Percentiles rank a stretch among this genome's conserved stretches.
Evolutionary conservation across 2,797 vertebrate genomes (phyloP).

Genomic region (Acanthopagrus latus): DNA sequence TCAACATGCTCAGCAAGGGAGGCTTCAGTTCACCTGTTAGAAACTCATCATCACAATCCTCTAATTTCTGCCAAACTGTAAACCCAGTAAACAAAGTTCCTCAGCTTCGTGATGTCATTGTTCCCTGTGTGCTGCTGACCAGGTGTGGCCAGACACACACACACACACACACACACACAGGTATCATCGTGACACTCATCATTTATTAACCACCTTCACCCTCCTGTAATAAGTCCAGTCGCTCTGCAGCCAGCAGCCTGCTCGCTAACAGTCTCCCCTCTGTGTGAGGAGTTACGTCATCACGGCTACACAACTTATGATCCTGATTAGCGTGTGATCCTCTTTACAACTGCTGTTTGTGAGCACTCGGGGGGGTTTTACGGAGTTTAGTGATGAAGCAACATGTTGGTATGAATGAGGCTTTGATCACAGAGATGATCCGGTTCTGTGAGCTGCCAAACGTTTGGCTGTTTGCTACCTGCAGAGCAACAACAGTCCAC

Average conservation of each 20-base stretch:
- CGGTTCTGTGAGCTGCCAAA: slow-evolving; percentile 17
- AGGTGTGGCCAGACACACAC: slow-evolving; percentile 53
- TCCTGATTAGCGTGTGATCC: slow-evolving; percentile 53
- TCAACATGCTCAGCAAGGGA: neutral
- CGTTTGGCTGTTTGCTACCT: slow-evolving; percentile 3
- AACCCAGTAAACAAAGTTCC: too few relatives aligned
- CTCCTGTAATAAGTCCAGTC: slow-evolving; percentile 36
- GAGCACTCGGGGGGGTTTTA: neutral
- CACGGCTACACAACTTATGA: slow-evolving; percentile 37
- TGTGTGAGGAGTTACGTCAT: slow-evolving; percentile 26
- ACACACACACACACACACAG: slow-evolving; percentile 19
- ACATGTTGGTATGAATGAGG: slow-evolving; percentile 29
- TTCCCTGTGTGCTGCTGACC: slow-evolving; percentile 40
- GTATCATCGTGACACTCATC: slow-evolving; percentile 69
- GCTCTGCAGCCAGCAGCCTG: neutral
- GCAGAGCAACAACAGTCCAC: too few relatives aligned
- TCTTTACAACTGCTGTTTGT: slow-evolving; percentile 36
- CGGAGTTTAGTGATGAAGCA: slow-evolving; percentile 28
- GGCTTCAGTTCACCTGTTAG: neutral
- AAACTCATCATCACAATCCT: neutral
- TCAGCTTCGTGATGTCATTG: slow-evolving; percentile 9
- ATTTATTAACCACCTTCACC: slow-evolving; percentile 66
- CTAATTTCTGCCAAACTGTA: neutral
- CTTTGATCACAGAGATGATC: slow-evolving; percentile 15
- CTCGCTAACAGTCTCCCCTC: neutral